A percentile compares a stretch with the other conserved stretches of the same genome.
phyloP scores from a whole-genome alignment of 1,140 invertebrate species.

The Tribolium madens region DNA sequence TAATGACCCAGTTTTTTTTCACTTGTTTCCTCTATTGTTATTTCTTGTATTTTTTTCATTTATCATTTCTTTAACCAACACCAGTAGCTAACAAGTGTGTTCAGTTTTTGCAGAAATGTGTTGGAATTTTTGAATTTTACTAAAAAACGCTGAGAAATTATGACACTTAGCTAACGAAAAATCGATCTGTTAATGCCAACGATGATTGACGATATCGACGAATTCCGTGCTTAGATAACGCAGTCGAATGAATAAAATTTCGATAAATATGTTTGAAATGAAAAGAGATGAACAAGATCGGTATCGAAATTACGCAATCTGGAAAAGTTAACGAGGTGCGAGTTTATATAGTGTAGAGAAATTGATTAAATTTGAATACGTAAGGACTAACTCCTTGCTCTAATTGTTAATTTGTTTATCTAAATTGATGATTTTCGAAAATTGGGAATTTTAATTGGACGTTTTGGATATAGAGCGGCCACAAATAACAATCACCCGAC shows the following conservation, averaged over 20 bases:
- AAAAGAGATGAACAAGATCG: slow-evolving; percentile 10
- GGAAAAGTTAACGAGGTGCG: slow-evolving; percentile 25
- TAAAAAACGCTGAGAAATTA: too few species aligned
- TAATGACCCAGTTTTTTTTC: too few species aligned
- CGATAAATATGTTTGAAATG: neutral
- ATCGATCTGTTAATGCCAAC: too few species aligned
- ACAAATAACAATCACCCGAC: neutral
- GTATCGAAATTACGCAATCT: slow-evolving; percentile 19
- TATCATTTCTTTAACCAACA: too few species aligned
- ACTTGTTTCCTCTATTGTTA: too few species aligned
- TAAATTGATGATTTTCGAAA: slow-evolving; percentile 27
- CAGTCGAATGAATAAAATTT: neutral
- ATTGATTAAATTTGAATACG: slow-evolving; percentile 35
- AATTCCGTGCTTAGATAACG: neutral
- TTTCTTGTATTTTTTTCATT: too few species aligned
- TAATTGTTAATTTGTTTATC: slow-evolving; percentile 39
- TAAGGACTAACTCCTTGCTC: slow-evolving; percentile 9
- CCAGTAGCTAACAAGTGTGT: too few species aligned
- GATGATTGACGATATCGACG: neutral
- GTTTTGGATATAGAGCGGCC: neutral
- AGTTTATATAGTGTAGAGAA: slow-evolving; percentile 31
- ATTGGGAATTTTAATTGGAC: slow-evolving; percentile 32
- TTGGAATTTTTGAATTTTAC: too few species aligned
- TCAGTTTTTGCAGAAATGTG: too few species aligned
- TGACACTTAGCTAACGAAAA: too few species aligned